Conservation (phyloP, 1,140 invertebrate species). For the Hydropsyche tenuis region DNA sequence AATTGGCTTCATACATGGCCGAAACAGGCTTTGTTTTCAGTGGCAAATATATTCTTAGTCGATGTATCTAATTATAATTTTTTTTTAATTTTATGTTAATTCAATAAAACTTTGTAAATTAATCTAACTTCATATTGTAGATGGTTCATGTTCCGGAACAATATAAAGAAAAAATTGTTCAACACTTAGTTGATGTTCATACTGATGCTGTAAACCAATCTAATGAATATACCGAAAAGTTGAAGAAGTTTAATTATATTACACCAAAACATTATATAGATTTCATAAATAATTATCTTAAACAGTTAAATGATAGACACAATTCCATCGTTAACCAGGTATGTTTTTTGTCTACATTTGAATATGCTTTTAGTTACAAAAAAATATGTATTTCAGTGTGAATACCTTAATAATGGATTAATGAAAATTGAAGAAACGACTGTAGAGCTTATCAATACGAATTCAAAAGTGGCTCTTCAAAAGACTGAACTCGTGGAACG, state of each 20-base stretch:
- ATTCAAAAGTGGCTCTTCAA: conserved; percentile 77
- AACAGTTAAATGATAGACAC: conserved; percentile 74
- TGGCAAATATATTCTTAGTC: conserved; percentile 80
- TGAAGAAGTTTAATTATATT: conserved; percentile 81
- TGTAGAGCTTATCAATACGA: conserved; percentile 73
- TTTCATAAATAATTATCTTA: conserved; percentile 80
- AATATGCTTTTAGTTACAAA: too few species aligned
- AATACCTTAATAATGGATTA: conserved; percentile 73
- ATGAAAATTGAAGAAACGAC: conserved; percentile 82
- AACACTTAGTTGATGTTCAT: conserved; percentile 86
- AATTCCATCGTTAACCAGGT: conserved; percentile 71
- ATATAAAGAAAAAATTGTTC: conserved; percentile 72
- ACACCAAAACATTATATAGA: conserved; percentile 92
- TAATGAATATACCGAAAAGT: conserved; percentile 71
- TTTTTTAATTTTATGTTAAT: background rate
- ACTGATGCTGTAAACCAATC: conserved; percentile 74
- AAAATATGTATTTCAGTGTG: conserved; percentile 68
- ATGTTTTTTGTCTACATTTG: background rate
- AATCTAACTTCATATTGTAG: conserved; percentile 52
- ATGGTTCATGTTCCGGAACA: conserved; percentile 69
- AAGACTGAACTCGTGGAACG: conserved; percentile 78
- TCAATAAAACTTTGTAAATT: conserved; percentile 7
- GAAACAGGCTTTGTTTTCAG: conserved; percentile 82
- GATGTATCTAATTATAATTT: conserved; percentile 56
- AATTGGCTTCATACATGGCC: conserved; percentile 96